Evolutionary conservation across 2,797 vertebrate species (phyloP).

Genomic region (Chaenodraco wilsoni): DNA sequence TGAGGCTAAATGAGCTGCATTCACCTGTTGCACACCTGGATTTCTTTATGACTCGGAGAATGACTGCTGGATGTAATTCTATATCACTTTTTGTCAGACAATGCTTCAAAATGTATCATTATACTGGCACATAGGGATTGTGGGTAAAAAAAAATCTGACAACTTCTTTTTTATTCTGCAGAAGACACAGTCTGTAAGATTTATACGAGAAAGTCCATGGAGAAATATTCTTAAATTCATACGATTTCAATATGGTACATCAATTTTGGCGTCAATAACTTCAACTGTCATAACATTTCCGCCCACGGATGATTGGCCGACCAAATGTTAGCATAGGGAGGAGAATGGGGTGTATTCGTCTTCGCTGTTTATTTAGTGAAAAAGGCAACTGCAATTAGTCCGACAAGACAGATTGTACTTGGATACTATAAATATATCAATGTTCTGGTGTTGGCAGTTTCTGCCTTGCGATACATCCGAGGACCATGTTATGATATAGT

Average conservation of each 20-base stretch:
- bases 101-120: conserved; percentile 1
- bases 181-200: conserved; percentile 22
- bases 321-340: conserved; percentile 39
- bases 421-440: not conserved
- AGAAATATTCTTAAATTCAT: conserved; percentile 25
- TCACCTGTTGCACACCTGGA: conserved; percentile 47
- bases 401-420: conserved; percentile 21
- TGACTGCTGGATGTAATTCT: not conserved
- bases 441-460: conserved; percentile 6
- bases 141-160: not conserved
- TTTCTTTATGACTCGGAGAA: not conserved
- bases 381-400: conserved; percentile 26
- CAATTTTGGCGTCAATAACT: conserved; percentile 43
- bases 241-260: conserved; percentile 37
- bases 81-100: not conserved
- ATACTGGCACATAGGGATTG: not conserved
- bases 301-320: conserved; percentile 24
- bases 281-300: conserved; percentile 52
- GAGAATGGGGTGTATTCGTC: conserved; percentile 11
- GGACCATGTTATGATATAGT: too few species aligned
- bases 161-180: conserved; percentile 9
- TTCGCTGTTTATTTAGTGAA: conserved; percentile 22
- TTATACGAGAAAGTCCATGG: conserved; percentile 15
- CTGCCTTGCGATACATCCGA: not conserved
- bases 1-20: conserved; percentile 8